phyloP scores from a whole-genome alignment of 2,113 vertebrate species.

The Ophthalmolycus amberensis region DNA sequence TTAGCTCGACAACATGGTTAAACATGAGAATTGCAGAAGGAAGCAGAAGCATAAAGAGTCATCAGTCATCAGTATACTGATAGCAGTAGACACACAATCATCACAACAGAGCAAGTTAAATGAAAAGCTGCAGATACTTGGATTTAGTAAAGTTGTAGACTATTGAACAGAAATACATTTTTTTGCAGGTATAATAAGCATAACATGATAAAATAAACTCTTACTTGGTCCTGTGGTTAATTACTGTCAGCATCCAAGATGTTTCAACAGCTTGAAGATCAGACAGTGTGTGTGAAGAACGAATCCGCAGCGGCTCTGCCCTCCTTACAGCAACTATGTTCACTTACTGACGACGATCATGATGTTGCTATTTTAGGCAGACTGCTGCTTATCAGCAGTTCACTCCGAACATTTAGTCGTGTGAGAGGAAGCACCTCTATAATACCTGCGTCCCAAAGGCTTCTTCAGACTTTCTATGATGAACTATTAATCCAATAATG shows the following conservation, averaged over 20 bases:
- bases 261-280: slow-evolving; percentile 49
- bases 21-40: background rate
- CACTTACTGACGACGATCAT: background rate
- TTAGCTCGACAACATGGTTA: background rate
- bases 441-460: background rate
- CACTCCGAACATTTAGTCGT: background rate
- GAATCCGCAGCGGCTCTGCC: slow-evolving; percentile 30
- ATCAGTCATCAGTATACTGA: background rate
- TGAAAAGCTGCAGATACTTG: background rate
- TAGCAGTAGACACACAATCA: background rate
- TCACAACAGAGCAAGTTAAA: background rate
- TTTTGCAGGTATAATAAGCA: background rate
- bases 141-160: background rate
- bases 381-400: slow-evolving; percentile 19
- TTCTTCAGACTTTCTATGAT: background rate
- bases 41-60: background rate
- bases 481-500: background rate
- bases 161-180: background rate
- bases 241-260: slow-evolving; percentile 10
- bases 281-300: slow-evolving; percentile 10
- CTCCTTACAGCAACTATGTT: slow-evolving; percentile 4
- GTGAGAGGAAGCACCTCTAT: background rate
- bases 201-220: slow-evolving; percentile 9
- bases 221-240: slow-evolving; percentile 50
- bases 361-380: slow-evolving; percentile 14